Base-by-base conservation (phyloP, 2,888 invertebrate species). In the Lomographa bimaculata region DNA sequence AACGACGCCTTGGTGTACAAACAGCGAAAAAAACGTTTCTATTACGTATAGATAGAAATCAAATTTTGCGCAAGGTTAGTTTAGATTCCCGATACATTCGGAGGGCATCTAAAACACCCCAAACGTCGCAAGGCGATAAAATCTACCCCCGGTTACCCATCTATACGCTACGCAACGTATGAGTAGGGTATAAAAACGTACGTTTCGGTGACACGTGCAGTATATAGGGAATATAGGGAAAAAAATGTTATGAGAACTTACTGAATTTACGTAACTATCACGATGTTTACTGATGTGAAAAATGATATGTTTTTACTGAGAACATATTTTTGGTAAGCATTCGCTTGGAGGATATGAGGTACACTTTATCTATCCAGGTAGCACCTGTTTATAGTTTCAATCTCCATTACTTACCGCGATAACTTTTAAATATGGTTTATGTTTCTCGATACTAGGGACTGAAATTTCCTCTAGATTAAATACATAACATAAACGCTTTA, bases 11-110 rank as follows among this genome's bases (percentile, higher is more conserved):
- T 46, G 35, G 21, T 14, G 38, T 34, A 40, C 42, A 36, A 44
- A 36, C 27, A 27, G 17, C 29, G 25, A 50, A 33, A 48, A 58
- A 64, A 54, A 51, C 45, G 52, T 56, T 64, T 60, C 59, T 57
- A 58, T 58, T 55, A 54, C 53, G 51, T 45, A 34, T 29, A 43
- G 63, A 69, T 58, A 65, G 50, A 54, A 57, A 68, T 67, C 63
- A 63, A 62, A 61, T 65, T 55, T 55, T 51, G 55, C 47, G 35
- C 48, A 43, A 57, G 57, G 64, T 62, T 67, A 63, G 67, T 66
- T 69, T 56, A 69, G 61, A 67, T 60, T 60, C 53, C 51, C 54
- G 56, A 64, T 71, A 69, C 62, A 64, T 57, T 58, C 54, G 57
- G 57, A 43, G 36, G 41, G 51, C 48, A 43, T 51, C 50, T 43